Conservation (phyloP, 2,113 vertebrate species). For the Pelmatolapia mariae region DNA sequence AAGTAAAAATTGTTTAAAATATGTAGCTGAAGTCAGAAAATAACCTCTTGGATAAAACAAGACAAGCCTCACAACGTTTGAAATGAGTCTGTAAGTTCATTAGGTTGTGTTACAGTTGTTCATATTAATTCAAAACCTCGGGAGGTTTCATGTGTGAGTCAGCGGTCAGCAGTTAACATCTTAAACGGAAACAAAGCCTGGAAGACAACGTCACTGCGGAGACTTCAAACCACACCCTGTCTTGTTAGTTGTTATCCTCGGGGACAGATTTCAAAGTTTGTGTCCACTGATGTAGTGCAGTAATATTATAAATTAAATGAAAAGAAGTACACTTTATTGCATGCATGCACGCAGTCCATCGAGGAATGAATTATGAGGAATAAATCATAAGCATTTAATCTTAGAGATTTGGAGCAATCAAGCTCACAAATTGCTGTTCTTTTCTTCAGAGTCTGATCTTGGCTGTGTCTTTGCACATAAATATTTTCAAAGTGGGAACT, state of each 20-base stretch:
- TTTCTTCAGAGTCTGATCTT: background rate
- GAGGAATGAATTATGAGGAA: background rate
- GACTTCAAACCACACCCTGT: background rate
- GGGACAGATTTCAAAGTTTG: background rate
- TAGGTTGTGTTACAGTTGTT: background rate
- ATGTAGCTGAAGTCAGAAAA: background rate
- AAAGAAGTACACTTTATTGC: background rate
- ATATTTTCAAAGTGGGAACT: background rate
- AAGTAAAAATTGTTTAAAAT: background rate
- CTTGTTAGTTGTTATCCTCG: background rate
- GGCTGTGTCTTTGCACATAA: background rate
- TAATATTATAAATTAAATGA: background rate
- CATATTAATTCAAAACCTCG: background rate
- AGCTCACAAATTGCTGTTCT: background rate
- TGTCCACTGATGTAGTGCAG: background rate
- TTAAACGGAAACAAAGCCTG: background rate
- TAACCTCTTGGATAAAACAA: background rate
- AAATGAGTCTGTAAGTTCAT: fast-evolving
- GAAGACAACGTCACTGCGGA: background rate
- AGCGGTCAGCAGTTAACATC: background rate
- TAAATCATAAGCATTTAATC: background rate
- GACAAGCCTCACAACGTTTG: background rate
- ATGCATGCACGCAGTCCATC: background rate
- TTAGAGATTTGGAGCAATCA: background rate
- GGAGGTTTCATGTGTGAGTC: background rate